phyloP scores from a whole-genome alignment of 64 coral and sea anemone species.

The Platygyra sinensis region DNA sequence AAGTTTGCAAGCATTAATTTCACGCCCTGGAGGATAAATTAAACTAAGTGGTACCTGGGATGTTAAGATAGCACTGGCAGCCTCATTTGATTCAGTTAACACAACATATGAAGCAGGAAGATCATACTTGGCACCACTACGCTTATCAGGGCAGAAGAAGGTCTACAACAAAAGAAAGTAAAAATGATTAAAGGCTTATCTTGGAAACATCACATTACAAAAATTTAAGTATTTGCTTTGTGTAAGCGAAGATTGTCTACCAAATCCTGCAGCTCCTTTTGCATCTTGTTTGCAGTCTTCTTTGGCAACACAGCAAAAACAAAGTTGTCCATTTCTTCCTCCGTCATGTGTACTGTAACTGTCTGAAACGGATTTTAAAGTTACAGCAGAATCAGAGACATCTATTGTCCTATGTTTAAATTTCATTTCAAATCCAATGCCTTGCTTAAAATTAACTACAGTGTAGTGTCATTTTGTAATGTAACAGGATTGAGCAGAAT shows the following conservation, averaged over 20 bases:
- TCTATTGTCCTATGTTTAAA: too few species aligned
- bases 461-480: too few species aligned
- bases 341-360: constrained; percentile 97
- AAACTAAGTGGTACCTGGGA: constrained; percentile 59
- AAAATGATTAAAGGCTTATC: background rate
- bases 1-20: too few species aligned
- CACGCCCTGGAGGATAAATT: background rate
- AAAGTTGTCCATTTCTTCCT: constrained; percentile 99
- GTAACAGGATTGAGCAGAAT: too few species aligned
- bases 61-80: constrained; percentile 64
- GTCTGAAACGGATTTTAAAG: constrained; percentile 56
- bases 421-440: too few species aligned
- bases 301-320: constrained; percentile 97
- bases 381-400: background rate
- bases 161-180: constrained; percentile 40
- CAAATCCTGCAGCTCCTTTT: constrained; percentile 96
- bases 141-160: constrained; percentile 95
- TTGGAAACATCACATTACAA: too few species aligned
- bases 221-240: too few species aligned
- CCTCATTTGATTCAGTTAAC: constrained; percentile 84
- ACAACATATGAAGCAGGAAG: constrained; percentile 82
- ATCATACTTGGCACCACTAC: constrained; percentile 86
- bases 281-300: constrained; percentile 90
- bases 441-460: too few species aligned
- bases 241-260: constrained; percentile 23